phyloP scores from a whole-genome alignment of 1,140 invertebrate genomes.

The Drosophila malerkotliana region DNA sequence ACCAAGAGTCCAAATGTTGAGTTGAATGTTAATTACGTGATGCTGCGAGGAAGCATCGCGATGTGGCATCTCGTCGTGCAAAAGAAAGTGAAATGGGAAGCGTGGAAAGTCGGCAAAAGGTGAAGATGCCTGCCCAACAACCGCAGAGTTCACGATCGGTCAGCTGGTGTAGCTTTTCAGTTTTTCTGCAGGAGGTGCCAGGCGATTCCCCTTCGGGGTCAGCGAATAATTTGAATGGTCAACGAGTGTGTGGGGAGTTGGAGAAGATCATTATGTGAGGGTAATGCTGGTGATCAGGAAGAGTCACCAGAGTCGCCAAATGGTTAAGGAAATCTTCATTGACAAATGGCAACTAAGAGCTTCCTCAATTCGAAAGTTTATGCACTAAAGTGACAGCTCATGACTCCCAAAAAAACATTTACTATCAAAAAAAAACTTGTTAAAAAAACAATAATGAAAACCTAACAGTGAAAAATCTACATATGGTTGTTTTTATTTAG shows the following conservation, averaged over 20 bases:
- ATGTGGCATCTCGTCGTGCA: constrained; percentile 46
- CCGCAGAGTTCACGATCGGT: constrained; percentile 66
- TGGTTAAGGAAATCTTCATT: constrained; percentile 19
- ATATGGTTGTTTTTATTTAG: no score
- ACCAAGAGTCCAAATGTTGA: constrained; percentile 29
- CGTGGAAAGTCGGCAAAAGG: constrained; percentile 77
- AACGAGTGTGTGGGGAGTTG: constrained; percentile 29
- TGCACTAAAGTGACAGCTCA: background rate
- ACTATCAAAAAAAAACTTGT: no score
- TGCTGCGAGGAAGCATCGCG: constrained; percentile 69
- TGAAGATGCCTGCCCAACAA: constrained; percentile 65
- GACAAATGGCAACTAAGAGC: constrained; percentile 11
- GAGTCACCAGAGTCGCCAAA: constrained; percentile 28
- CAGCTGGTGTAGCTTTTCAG: constrained; percentile 50
- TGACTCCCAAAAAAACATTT: background rate
- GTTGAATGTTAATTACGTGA: constrained; percentile 68
- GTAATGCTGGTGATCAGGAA: constrained; percentile 37
- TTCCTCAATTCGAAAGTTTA: constrained; percentile 5
- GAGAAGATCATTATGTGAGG: constrained; percentile 14
- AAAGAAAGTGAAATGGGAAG: constrained; percentile 74
- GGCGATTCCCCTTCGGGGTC: constrained; percentile 18
- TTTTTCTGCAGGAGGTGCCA: constrained; percentile 18
- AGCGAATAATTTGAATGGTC: constrained; percentile 42
- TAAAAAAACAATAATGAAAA: no score
- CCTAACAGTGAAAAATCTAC: no score